phyloP scores from a whole-genome alignment of 1,140 invertebrate species.

The Melipona quadrifasciata region DNA sequence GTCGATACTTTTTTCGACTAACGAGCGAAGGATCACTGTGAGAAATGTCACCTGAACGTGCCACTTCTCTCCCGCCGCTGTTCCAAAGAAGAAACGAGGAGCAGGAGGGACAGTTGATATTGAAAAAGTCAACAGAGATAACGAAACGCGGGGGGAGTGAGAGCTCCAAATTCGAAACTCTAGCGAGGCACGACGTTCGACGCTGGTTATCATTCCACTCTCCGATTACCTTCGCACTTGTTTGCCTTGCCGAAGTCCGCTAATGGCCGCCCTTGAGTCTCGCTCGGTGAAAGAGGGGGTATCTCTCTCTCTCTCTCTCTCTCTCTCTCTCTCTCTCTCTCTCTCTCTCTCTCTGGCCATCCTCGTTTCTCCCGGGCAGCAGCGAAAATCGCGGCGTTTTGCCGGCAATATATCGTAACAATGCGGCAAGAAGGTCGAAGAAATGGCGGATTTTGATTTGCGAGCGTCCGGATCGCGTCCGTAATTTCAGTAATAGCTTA shows the following conservation, averaged over 20 bases:
- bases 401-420: slow-evolving; percentile 67
- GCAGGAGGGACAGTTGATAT: neutral
- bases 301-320: neutral
- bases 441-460: slow-evolving; percentile 80
- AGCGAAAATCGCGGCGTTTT: slow-evolving; percentile 57
- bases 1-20: no score
- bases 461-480: slow-evolving; percentile 77
- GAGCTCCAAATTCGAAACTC: neutral
- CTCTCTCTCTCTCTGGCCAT: neutral
- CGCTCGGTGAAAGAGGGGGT: slow-evolving; percentile 6
- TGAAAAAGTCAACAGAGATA: neutral
- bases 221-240: slow-evolving; percentile 49
- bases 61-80: neutral
- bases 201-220: slow-evolving; percentile 53
- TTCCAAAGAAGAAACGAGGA: neutral
- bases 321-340: neutral
- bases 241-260: slow-evolving; percentile 43
- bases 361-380: slow-evolving; percentile 44
- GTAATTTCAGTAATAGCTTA: slow-evolving; percentile 81
- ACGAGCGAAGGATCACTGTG: no score
- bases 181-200: neutral
- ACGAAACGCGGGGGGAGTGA: neutral
- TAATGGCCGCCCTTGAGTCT: slow-evolving; percentile 32
- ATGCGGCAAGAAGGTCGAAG: slow-evolving; percentile 58
- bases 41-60: no score